Conservation (phyloP, 1,140 invertebrate genomes). For the Heliconius nattereri region DNA sequence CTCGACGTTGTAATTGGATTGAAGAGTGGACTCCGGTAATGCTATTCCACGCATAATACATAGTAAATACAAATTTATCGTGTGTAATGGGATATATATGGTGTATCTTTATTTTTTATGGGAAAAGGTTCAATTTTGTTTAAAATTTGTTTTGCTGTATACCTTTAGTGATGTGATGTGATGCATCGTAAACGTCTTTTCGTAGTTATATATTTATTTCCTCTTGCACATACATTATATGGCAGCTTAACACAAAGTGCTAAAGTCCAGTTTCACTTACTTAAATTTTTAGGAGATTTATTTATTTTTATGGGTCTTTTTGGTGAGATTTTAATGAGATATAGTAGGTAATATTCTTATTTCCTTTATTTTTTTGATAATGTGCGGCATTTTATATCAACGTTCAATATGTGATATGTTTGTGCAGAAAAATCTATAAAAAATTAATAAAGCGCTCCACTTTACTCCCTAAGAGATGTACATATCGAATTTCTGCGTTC, state of each 20-base stretch:
- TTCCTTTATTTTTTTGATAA: not conserved
- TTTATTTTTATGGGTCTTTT: not conserved
- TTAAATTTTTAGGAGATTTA: not conserved
- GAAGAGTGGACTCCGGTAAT: conserved; percentile 55
- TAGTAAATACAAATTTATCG: conserved; percentile 26
- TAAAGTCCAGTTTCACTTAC: not conserved
- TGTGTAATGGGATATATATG: not conserved
- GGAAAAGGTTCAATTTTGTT: not conserved
- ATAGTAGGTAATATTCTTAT: not conserved
- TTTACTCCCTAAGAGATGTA: no score
- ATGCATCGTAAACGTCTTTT: conserved; percentile 42
- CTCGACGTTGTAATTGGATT: conserved; percentile 60
- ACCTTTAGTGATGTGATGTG: conserved; percentile 18
- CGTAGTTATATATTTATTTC: conserved; percentile 19
- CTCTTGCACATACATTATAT: not conserved
- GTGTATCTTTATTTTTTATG: not conserved
- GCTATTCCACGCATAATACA: conserved; percentile 50
- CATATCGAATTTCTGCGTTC: no score
- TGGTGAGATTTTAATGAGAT: not conserved
- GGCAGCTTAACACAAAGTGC: not conserved
- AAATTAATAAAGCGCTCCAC: no score
- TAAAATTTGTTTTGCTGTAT: conserved; percentile 13
- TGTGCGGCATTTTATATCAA: no score
- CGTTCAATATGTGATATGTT: no score
- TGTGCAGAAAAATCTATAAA: no score